These are phyloP conservation scores for Trachymyrmex cornetzi DNA, from an alignment of 1,140 invertebrate species.

Conservation along the genomic window DNA sequence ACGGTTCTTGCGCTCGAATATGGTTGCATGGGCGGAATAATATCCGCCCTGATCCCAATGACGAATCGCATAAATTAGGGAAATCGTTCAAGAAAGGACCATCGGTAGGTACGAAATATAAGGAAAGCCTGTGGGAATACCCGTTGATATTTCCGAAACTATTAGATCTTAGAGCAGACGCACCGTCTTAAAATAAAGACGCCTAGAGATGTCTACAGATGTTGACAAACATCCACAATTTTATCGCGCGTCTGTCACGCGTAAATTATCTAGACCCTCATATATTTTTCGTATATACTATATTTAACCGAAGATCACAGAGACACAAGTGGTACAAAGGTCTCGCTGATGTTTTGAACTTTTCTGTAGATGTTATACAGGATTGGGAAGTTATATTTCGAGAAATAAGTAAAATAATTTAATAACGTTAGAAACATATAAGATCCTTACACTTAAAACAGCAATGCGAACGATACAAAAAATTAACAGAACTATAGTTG, in stretches of 20 bases:
- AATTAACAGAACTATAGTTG: too few species aligned
- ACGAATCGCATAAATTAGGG: constrained; percentile 5
- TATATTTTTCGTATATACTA: constrained; percentile 3
- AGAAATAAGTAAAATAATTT: too few species aligned
- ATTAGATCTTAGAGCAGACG: neutral
- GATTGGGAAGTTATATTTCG: too few species aligned
- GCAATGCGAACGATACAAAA: too few species aligned
- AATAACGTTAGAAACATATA: too few species aligned
- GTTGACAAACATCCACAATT: constrained; percentile 26
- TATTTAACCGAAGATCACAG: constrained; percentile 26
- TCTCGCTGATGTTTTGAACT: neutral
- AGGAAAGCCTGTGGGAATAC: neutral
- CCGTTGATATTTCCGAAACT: neutral
- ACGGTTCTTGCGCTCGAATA: constrained; percentile 45
- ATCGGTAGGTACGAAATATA: neutral
- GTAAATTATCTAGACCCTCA: neutral
- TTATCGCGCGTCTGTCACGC: constrained; percentile 9
- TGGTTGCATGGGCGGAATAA: constrained; percentile 31
- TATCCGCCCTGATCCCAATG: neutral
- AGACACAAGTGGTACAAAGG: neutral
- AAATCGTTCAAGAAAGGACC: neutral
- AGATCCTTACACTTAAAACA: too few species aligned
- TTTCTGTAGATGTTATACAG: neutral
- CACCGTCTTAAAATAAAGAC: neutral
- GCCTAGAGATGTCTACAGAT: neutral